phyloP scores from a whole-genome alignment of 1,140 invertebrate species.

The Hesperophylax magnus region DNA sequence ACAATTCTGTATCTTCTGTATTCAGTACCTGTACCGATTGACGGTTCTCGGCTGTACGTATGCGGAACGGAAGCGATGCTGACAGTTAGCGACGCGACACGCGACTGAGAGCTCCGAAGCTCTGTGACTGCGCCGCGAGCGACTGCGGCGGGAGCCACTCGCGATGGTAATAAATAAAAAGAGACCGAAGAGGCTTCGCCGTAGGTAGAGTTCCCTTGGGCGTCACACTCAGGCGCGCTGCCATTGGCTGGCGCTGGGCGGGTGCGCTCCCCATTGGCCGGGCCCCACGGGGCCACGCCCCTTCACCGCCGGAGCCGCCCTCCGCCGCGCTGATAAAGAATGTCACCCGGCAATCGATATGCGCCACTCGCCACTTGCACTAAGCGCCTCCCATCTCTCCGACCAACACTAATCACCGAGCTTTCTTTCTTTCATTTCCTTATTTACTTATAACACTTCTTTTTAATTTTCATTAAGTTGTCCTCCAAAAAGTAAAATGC shows the following conservation, averaged over 20 bases:
- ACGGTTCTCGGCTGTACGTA: background rate
- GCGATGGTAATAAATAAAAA: slow-evolving; percentile 55
- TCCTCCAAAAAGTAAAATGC: background rate
- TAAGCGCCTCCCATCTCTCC: slow-evolving; percentile 36
- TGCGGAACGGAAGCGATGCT: slow-evolving; percentile 13
- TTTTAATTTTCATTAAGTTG: background rate
- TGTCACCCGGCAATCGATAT: slow-evolving; percentile 75
- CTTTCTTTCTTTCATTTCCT: slow-evolving; percentile 34
- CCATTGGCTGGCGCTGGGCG: slow-evolving; percentile 40
- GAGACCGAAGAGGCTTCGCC: slow-evolving; percentile 43
- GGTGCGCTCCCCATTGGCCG: slow-evolving; percentile 41
- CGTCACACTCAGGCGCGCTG: slow-evolving; percentile 38
- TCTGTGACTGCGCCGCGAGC: slow-evolving; percentile 45
- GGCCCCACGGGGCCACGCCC: slow-evolving; percentile 7
- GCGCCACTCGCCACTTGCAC: slow-evolving; percentile 39
- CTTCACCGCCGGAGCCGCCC: slow-evolving; percentile 31
- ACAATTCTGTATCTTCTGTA: background rate
- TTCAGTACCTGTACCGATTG: background rate
- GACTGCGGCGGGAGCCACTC: slow-evolving; percentile 52
- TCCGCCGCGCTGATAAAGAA: slow-evolving; percentile 69
- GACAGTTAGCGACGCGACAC: slow-evolving; percentile 33
- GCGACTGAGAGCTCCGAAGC: slow-evolving; percentile 42
- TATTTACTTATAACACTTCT: slow-evolving; percentile 5
- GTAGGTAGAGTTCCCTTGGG: slow-evolving; percentile 45
- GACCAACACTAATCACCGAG: slow-evolving; percentile 33